These are phyloP conservation scores for Drosophila monieri DNA, from an alignment of 2,888 invertebrate species.

Conservation along the genomic window DNA sequence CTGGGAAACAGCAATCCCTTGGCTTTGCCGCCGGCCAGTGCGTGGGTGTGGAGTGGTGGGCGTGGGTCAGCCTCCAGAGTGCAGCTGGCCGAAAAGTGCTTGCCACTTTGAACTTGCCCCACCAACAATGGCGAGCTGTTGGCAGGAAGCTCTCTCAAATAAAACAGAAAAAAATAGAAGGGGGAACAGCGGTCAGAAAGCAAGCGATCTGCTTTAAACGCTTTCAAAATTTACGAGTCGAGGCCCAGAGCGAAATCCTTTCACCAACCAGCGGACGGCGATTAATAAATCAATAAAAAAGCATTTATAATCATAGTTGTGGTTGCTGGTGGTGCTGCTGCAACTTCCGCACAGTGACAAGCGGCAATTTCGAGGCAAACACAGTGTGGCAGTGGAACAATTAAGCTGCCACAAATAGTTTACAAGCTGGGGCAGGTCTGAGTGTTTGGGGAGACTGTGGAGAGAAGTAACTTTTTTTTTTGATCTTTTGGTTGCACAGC, in stretches of 20 bases:
- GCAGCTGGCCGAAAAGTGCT: slow-evolving; percentile 39
- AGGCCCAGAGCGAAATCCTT: slow-evolving; percentile 75
- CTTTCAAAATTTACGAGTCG: slow-evolving; percentile 64
- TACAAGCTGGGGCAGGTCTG: too few relatives aligned
- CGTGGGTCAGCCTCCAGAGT: slow-evolving; percentile 35
- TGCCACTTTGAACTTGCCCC: slow-evolving; percentile 58
- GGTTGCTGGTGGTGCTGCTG: slow-evolving; percentile 35
- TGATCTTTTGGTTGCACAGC: too few relatives aligned
- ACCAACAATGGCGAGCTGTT: slow-evolving; percentile 62
- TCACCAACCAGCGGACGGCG: slow-evolving; percentile 65
- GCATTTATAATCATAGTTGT: slow-evolving; percentile 72
- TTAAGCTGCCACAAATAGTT: slow-evolving; percentile 55
- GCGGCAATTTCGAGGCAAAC: slow-evolving; percentile 66
- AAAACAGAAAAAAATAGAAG: slow-evolving; percentile 7
- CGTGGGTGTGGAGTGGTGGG: slow-evolving; percentile 36
- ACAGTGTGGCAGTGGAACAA: slow-evolving; percentile 65
- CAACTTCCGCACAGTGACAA: slow-evolving; percentile 72
- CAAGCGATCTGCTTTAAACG: slow-evolving; percentile 58
- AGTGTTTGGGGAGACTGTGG: too few relatives aligned
- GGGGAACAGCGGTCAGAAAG: slow-evolving; percentile 8
- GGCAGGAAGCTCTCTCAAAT: slow-evolving; percentile 57
- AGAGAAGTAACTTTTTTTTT: too few relatives aligned
- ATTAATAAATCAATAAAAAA: slow-evolving; percentile 72
- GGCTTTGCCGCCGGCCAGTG: slow-evolving; percentile 39
- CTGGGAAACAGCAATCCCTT: slow-evolving; percentile 55